Percentiles rank a stretch among this genome's conserved stretches.
Conservation (phyloP, 2,797 vertebrate species). For the Propithecus perrieri region DNA sequence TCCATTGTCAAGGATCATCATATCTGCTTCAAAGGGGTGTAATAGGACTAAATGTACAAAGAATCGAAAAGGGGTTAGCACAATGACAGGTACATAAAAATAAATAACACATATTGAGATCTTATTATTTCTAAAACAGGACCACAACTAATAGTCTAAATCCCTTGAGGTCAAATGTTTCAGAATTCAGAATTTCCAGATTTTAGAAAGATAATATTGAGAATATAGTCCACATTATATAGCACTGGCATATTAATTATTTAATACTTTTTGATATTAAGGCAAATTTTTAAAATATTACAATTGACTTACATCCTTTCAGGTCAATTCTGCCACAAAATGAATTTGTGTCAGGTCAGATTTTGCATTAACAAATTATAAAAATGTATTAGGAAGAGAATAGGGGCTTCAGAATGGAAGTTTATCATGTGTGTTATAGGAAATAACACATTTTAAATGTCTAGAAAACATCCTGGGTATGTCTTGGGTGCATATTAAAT, state of each 20-base stretch:
- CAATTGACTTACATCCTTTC: neutral
- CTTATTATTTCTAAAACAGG: neutral
- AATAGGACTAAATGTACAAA: neutral
- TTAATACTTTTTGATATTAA: neutral
- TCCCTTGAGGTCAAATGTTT: neutral
- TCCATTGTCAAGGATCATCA: neutral
- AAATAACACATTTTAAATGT: neutral
- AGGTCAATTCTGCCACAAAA: neutral
- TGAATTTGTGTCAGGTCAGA: conserved; percentile 8
- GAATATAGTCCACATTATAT: neutral
- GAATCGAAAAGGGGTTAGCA: neutral
- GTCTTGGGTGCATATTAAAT: neutral
- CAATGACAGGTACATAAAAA: neutral
- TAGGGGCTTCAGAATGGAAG: neutral
- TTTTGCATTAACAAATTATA: conserved; percentile 14
- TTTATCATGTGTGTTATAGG: neutral
- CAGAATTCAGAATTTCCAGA: neutral
- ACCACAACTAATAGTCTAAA: neutral
- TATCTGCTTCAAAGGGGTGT: neutral
- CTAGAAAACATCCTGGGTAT: neutral
- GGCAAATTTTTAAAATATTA: neutral
- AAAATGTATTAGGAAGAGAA: conserved; percentile 16
- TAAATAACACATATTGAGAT: neutral
- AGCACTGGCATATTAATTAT: neutral
- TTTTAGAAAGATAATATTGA: conserved; percentile 40